phyloP scores from a whole-genome alignment of 2,797 vertebrate species.

The Cossypha dichroa region DNA sequence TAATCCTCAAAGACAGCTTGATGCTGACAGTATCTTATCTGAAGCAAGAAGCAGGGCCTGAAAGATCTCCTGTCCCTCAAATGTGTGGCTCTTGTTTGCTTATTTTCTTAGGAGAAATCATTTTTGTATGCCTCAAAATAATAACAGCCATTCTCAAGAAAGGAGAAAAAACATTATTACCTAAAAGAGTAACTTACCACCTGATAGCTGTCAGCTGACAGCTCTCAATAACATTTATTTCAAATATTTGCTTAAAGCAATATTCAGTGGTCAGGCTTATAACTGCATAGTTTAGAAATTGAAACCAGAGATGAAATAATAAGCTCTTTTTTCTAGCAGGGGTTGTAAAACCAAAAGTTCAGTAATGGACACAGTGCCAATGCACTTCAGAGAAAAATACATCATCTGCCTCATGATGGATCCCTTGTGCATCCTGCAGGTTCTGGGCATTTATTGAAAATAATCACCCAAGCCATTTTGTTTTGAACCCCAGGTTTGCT shows the following conservation, averaged over 20 bases:
- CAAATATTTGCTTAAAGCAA: background rate
- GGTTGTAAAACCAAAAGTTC: background rate
- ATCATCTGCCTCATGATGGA: background rate
- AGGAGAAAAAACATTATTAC: background rate
- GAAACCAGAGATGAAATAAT: background rate
- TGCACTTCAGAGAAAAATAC: background rate
- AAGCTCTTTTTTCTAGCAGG: background rate
- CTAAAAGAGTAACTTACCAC: background rate
- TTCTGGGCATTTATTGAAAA: background rate
- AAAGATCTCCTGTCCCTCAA: background rate
- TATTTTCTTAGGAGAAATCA: background rate
- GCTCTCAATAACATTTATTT: background rate
- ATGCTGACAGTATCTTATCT: background rate
- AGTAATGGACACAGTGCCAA: background rate
- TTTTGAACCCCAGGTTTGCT: background rate
- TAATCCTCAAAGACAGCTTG: background rate
- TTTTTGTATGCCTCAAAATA: background rate
- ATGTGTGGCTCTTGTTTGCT: background rate
- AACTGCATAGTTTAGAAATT: background rate
- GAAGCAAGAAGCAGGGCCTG: background rate
- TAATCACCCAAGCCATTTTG: background rate
- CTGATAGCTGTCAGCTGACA: background rate
- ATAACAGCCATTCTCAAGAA: accelerated
- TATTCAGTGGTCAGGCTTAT: background rate
- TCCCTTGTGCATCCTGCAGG: background rate